A percentile compares a stretch with the other conserved stretches of the same genome.
These are phyloP conservation scores for Cyanoliseus patagonus DNA, from an alignment of 2,113 vertebrate species.

Conservation along the genomic window DNA sequence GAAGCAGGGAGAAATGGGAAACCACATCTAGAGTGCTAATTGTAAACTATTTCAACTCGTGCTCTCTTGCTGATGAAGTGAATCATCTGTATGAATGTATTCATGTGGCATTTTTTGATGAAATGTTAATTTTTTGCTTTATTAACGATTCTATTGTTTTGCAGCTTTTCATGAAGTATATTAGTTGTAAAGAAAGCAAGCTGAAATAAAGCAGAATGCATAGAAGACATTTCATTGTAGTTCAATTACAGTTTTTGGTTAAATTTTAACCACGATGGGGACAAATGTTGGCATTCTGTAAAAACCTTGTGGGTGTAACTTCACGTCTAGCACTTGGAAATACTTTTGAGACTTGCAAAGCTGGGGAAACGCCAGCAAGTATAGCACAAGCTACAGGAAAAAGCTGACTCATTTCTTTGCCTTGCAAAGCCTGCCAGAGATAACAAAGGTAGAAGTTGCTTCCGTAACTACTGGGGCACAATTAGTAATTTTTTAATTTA, in stretches of 20 bases:
- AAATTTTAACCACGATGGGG: constrained; percentile 63
- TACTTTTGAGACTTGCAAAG: constrained; percentile 39
- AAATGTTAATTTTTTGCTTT: constrained; percentile 65
- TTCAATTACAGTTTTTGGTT: constrained; percentile 62
- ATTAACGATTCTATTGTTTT: constrained; percentile 57
- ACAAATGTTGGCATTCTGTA: constrained; percentile 54
- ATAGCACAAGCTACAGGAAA: constrained; percentile 35
- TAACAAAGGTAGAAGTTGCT: constrained; percentile 51
- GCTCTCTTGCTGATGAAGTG: constrained; percentile 57
- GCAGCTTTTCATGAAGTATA: constrained; percentile 50
- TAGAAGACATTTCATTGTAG: constrained; percentile 59
- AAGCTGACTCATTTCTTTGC: constrained; percentile 47
- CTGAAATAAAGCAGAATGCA: constrained; percentile 69
- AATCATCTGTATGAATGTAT: constrained; percentile 47
- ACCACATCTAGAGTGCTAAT: constrained; percentile 56
- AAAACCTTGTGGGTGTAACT: constrained; percentile 60
- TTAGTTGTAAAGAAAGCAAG: constrained; percentile 44
- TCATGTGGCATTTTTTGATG: constrained; percentile 63
- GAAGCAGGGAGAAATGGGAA: constrained; percentile 31
- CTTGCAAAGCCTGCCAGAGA: constrained; percentile 22
- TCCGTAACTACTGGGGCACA: background rate
- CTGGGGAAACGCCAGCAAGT: constrained; percentile 34
- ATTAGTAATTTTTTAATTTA: background rate
- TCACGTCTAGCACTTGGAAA: constrained; percentile 52
- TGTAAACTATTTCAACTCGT: constrained; percentile 46